phyloP scores from a whole-genome alignment of 2,888 invertebrate species.

The Octonoba sinensis region DNA sequence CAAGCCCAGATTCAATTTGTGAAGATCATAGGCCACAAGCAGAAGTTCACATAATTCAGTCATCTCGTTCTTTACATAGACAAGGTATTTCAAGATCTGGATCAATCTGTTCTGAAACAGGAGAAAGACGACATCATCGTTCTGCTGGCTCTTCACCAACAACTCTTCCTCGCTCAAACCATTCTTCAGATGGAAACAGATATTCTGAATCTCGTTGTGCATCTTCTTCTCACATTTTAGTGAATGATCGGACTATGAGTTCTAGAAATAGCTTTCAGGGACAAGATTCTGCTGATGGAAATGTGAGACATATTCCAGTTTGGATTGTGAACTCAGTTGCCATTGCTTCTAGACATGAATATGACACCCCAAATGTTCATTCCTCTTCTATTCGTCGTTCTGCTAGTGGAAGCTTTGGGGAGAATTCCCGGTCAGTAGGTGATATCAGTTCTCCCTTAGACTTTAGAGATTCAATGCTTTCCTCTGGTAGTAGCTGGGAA shows the following conservation, averaged over 20 bases:
- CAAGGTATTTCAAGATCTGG: constrained; percentile 59
- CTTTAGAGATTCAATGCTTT: constrained; percentile 60
- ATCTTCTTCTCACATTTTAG: constrained; percentile 42
- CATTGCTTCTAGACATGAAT: constrained; percentile 36
- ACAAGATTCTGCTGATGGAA: constrained; percentile 25
- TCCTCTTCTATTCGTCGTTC: constrained; percentile 28
- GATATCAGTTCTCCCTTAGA: constrained; percentile 56
- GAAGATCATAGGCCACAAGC: constrained; percentile 27
- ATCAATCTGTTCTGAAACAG: constrained; percentile 64
- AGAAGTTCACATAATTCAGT: constrained; percentile 20
- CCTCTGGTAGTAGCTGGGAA: constrained; percentile 59
- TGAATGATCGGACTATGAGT: constrained; percentile 30
- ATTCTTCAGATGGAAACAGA: constrained; percentile 13
- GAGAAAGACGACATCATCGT: constrained; percentile 57
- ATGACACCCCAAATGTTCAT: constrained; percentile 35
- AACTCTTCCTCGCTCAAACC: constrained; percentile 21
- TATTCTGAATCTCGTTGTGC: constrained; percentile 33
- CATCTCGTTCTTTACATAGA: constrained; percentile 31
- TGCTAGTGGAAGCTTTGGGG: constrained; percentile 38
- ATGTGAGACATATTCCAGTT: constrained; percentile 50
- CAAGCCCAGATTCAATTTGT: constrained; percentile 54
- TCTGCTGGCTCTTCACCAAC: constrained; percentile 56
- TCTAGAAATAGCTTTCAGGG: constrained; percentile 17
- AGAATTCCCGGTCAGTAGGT: constrained; percentile 49
- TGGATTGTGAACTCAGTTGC: constrained; percentile 58